Conservation (phyloP, 2,888 invertebrate genomes). For the Sepiola atlantica region DNA sequence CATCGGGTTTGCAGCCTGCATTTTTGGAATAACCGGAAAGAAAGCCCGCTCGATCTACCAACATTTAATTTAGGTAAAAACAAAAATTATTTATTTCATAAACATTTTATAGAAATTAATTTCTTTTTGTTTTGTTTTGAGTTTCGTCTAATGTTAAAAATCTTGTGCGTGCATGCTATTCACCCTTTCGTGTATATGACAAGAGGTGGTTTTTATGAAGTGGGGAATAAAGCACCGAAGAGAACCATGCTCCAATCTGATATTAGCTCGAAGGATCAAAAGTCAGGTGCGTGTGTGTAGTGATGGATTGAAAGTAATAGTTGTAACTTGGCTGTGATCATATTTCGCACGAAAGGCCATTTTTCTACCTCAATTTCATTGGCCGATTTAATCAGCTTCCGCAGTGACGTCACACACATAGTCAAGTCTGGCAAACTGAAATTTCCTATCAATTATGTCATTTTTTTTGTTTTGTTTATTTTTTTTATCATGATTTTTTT, state of each 20-base stretch:
- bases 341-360: neutral
- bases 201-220: too few species aligned
- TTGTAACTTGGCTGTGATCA: neutral
- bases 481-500: neutral
- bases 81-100: neutral
- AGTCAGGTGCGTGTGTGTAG: neutral
- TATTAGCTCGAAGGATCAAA: too few species aligned
- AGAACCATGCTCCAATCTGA: too few species aligned
- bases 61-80: constrained; percentile 40
- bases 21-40: constrained; percentile 41
- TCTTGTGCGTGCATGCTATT: too few species aligned
- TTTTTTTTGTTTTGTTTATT: neutral
- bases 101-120: neutral
- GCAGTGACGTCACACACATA: constrained; percentile 17
- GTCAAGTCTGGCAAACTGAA: neutral
- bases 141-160: too few species aligned
- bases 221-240: too few species aligned
- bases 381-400: constrained; percentile 32
- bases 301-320: neutral
- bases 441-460: neutral
- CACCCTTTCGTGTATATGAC: too few species aligned
- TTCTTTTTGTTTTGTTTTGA: too few species aligned
- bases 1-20: constrained; percentile 38
- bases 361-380: constrained; percentile 46
- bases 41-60: constrained; percentile 39